Base-by-base conservation (phyloP, 2,113 vertebrate genomes). In the Acanthochromis polyacanthus region DNA sequence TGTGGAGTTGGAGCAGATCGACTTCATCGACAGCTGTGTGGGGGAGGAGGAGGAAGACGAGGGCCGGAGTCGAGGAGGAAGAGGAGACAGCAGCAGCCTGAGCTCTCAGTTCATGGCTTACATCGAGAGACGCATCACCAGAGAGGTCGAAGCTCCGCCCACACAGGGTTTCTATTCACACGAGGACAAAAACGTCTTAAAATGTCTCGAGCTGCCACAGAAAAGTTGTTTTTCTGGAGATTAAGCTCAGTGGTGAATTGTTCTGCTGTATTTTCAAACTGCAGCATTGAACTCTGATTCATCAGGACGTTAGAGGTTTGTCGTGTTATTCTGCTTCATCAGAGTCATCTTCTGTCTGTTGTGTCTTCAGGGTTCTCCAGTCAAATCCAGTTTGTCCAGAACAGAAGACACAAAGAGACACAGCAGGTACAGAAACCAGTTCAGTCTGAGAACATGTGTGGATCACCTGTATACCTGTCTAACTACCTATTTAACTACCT, bases 361-460 rank as follows among this genome's bases (percentile, higher is more conserved):
- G 51, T 76, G 52, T 76, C 55, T 50, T 22, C 88, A 99, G 98
- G 90, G 87, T 25, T 96, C 96, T 16, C 95, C 95, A 0, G 87
- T 93, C n/a, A 98, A 95, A 94, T 80, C 88, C 84, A 79, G 25
- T 64, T 20, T 89, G 5, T 82, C 84, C 20, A 95, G 95, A 89
- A 67, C 91, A 63, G 97, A 98, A 22, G 96, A 98, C 52, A 57
- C 82, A 1, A 95, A 91, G 83, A 92, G 95, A 84, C 92, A 91
- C 8, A 77, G 86, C 91, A 97, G 96, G 98, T 98, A 90, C 56
- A n/a, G 16, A 16, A 7, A 22, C 16, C 61, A 19, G 14, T 4
- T 19, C 36, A n/a, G 43, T 45, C 50, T 25, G 5, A 60, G 1
- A 2, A 28, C 17, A 53, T 23, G 15, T 51, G 17, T n/a, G 48